Percentiles rank a stretch among this genome's conserved stretches.
Evolutionary conservation across 2,888 invertebrate species (phyloP).

Genomic region (Ommatoiulus sabulosus): DNA sequence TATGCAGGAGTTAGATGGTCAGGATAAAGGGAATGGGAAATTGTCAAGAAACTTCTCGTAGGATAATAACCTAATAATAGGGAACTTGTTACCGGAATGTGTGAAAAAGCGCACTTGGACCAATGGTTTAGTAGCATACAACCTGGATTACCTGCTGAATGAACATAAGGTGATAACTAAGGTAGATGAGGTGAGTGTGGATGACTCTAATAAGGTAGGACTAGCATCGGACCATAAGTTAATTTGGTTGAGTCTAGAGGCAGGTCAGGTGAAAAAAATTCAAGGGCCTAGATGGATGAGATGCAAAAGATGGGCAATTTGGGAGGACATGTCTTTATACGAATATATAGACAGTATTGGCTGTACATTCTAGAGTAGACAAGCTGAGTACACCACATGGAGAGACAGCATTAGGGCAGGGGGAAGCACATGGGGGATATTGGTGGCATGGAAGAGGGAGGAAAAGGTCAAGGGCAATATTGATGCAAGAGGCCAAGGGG

Average conservation of each 20-base stretch:
- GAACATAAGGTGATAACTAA: background rate
- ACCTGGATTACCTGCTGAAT: background rate
- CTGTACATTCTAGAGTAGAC: background rate
- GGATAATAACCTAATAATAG: too few relatives aligned
- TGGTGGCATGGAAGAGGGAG: too few relatives aligned
- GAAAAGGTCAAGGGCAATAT: too few relatives aligned
- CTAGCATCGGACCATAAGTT: background rate
- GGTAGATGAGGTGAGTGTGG: background rate
- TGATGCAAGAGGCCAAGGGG: too few relatives aligned
- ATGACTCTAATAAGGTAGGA: background rate
- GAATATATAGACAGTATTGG: background rate
- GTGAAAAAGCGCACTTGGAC: background rate
- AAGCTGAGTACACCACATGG: too few relatives aligned
- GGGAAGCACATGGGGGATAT: too few relatives aligned
- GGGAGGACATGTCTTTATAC: background rate
- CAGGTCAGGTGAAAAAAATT: background rate
- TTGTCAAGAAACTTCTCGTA: too few relatives aligned
- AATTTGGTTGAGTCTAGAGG: background rate
- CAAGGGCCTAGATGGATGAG: background rate
- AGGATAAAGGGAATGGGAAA: too few relatives aligned
- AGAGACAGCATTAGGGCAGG: too few relatives aligned
- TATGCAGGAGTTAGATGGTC: too few relatives aligned
- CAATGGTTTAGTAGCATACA: background rate
- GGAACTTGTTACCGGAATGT: background rate
- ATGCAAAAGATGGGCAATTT: background rate